Evolutionary conservation across 2,888 invertebrate genomes (phyloP), one percentile per base, ranked within the genome.

Genomic region (Rhamphomyia laevipes): DNA sequence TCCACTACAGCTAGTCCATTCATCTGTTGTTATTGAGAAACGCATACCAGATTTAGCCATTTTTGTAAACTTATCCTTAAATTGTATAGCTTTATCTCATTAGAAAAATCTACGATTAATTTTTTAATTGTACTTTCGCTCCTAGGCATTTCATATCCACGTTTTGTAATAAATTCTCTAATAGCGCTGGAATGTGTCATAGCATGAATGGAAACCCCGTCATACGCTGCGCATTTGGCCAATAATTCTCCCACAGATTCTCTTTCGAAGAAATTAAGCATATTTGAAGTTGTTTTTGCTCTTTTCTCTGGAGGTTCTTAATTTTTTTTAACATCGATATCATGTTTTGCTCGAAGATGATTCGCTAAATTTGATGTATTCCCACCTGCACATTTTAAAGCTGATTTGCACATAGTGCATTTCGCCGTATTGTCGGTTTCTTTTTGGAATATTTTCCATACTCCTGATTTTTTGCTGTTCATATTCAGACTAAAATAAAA

Each of bases 141-240:
- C 21, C 21, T 21, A 21, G 3, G 21, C 21, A 21, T 21, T 21
- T 21, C 21, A 21, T 21, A 21, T 21, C 21, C 21, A 21, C 21
- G 21, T 21, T 21, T 21, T 21, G 21, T 21, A 21, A 21, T 21
- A 21, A 21, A 16, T 44, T 31, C 31, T 44, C 31, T 30, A n/a
- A 44, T 31, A 44, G 44, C 44, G 15, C 31, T 31, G 23, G 44
- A 44, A 44, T 44, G 44, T 44, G 44, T 44, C 15, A 44, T 44
- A 44, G 43, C 31, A 31, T 44, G 44, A 44, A 31, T 44, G 27
- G 44, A 44, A 44, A 44, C 15, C 38, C 15, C 38, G 31, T 44
- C 44, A 31, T 44, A 31, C 11, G 44, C 44, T 15, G 31, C 44
- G 7, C 31, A 44, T 44, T 44, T 44, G 31, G 31, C 31, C 33